Conservation (phyloP, 2,113 vertebrate genomes). For the Clinocottus analis region DNA sequence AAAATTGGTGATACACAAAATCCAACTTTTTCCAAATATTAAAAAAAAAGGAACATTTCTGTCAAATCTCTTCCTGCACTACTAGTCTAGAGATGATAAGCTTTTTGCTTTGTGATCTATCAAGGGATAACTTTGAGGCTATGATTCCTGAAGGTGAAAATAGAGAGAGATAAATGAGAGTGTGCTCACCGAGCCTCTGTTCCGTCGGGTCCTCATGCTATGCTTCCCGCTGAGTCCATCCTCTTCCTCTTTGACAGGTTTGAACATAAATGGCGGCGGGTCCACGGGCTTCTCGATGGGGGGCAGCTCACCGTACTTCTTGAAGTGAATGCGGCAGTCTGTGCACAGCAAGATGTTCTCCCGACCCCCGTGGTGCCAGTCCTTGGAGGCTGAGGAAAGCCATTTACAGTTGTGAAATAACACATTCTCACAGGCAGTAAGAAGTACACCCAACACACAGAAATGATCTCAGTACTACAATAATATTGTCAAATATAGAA, state of each 20-base stretch:
- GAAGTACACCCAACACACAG: slow-evolving; percentile 35
- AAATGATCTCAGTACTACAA: slow-evolving; percentile 28
- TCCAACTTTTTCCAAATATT: background rate
- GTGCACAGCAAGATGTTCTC: slow-evolving; percentile 98
- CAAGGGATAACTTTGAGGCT: slow-evolving; percentile 5
- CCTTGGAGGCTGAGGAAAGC: slow-evolving; percentile 91
- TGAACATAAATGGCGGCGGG: slow-evolving; percentile 99
- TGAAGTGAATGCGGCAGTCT: slow-evolving; percentile 98
- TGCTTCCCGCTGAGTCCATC: slow-evolving; percentile 98
- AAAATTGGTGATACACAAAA: background rate
- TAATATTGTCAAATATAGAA: background rate
- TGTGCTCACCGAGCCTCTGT: slow-evolving; percentile 92
- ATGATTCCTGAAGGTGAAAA: slow-evolving; percentile 57
- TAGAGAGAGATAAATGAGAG: slow-evolving; percentile 35
- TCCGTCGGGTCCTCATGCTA: slow-evolving; percentile 99
- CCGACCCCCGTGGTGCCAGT: slow-evolving; percentile 99
- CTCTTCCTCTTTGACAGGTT: slow-evolving; percentile 99
- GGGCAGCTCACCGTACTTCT: slow-evolving; percentile 99
- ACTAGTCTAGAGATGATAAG: background rate
- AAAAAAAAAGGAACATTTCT: background rate
- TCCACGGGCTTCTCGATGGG: slow-evolving; percentile 99
- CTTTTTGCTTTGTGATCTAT: slow-evolving; percentile 10
- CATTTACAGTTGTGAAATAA: slow-evolving; percentile 70
- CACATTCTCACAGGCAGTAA: slow-evolving; percentile 14
- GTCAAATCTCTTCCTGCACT: background rate